These are phyloP conservation scores for Clanis bilineata DNA, from an alignment of 2,888 invertebrate genomes.

Conservation along the genomic window DNA sequence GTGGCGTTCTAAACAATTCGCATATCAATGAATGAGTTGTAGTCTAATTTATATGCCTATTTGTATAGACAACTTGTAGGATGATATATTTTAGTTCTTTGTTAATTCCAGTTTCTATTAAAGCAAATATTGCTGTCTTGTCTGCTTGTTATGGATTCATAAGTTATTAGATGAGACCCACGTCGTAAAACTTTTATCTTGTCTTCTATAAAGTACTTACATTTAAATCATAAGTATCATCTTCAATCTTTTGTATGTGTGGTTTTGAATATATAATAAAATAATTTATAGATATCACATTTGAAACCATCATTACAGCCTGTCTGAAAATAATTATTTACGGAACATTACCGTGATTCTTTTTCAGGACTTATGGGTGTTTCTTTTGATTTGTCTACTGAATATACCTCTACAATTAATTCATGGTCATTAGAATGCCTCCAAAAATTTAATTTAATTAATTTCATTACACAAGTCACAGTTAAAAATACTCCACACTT, in stretches of 20 bases:
- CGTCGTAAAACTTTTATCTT: too few species aligned
- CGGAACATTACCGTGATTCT: too few species aligned
- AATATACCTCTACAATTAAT: neutral
- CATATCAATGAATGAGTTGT: slow-evolving; percentile 28
- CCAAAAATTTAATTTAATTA: neutral
- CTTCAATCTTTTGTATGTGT: too few species aligned
- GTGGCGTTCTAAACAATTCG: slow-evolving; percentile 29
- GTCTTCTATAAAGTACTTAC: too few species aligned
- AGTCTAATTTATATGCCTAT: neutral
- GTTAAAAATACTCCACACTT: neutral
- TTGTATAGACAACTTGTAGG: neutral
- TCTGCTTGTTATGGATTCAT: neutral
- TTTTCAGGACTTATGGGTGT: too few species aligned
- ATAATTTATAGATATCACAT: too few species aligned
- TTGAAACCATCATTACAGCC: too few species aligned
- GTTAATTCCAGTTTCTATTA: neutral
- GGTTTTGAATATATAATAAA: too few species aligned
- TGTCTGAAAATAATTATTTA: too few species aligned
- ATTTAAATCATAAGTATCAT: too few species aligned
- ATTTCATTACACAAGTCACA: neutral
- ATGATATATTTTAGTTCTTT: neutral
- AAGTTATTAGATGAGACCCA: too few species aligned
- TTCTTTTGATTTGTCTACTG: too few species aligned
- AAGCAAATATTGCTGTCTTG: neutral
- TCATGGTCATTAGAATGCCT: neutral